Base-by-base conservation (phyloP, 2,797 vertebrate genomes). In the Phalanger gymnotis region DNA sequence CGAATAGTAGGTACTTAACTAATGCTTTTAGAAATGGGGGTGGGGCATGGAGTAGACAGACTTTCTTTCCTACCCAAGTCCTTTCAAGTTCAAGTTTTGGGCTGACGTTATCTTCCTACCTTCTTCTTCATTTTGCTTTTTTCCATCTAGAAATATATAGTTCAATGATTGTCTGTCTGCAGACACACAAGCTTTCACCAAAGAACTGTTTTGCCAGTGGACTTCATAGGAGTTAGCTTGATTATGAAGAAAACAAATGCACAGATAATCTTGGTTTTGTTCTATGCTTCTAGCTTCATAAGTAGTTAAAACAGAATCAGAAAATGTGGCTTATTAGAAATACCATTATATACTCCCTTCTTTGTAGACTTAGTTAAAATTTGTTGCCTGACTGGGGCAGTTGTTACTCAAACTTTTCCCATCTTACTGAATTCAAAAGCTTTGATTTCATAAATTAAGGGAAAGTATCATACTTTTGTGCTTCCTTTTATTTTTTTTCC, bases 341-440 rank as follows among this genome's bases (percentile, higher is more conserved):
- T 54, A 93, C 19, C 52, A 54, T 1, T 58, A 57, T 90, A 57
- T 0, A 7, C 3, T 92, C 56, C 47, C 89, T 66, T 93, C n/a
- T 92, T n/a, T 95, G 90, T 16, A 95, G 52, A 73, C 94, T 95
- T 7, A 57, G 58, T 1, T 94, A 66, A 53, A 91, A 92, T 93
- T 16, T 96, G 4, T 92, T 52, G 19, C 47, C 5, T 94, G 51
- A 12, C 11, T 47, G 90, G 10, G 25, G 13, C 0, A 47, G 54
- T 93, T 40, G 7, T 94, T 94, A 28, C 95, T 94, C 56, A 94
- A 87, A 1, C 14, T 7, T 4, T 4, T 66, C 58, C 27, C 66
- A 96, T 14, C 30, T 91, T 93, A 57, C 56, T 53, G 40, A 96
- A 91, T 9, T 89, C 94, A 87, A 91, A 94, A 95, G 81, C 93